Conservation (phyloP, 2,797 vertebrate species). For the Gymnopithys bicolor region DNA sequence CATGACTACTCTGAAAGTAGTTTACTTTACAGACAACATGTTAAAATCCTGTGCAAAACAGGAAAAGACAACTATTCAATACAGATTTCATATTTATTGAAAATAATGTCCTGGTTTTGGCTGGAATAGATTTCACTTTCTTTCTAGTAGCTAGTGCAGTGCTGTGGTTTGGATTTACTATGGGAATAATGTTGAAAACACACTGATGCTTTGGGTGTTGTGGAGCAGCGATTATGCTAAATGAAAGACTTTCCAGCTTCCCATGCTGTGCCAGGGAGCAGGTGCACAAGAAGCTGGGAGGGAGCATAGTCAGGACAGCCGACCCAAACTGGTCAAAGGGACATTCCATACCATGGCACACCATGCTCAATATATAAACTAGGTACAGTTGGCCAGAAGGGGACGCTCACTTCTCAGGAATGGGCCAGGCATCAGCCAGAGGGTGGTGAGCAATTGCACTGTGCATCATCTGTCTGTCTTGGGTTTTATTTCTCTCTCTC, state of each 20-base stretch:
- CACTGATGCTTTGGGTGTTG: not conserved
- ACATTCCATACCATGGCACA: not conserved
- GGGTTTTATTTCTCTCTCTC: not conserved
- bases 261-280: not conserved
- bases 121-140: not conserved
- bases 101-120: not conserved
- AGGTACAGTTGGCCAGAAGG: not conserved
- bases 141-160: not conserved
- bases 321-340: not conserved
- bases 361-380: not conserved
- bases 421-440: not conserved
- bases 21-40: not conserved
- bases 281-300: not conserved
- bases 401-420: not conserved
- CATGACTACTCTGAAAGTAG: not conserved
- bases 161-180: not conserved
- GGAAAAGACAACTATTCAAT: not conserved
- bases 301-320: not conserved
- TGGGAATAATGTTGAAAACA: not conserved
- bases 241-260: not conserved
- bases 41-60: conserved; percentile 15
- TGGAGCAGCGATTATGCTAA: not conserved
- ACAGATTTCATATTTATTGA: not conserved
- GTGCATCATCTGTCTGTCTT: not conserved
- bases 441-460: not conserved